phyloP scores from a whole-genome alignment of 2,113 vertebrate species.

The Delphinapterus leucas region DNA sequence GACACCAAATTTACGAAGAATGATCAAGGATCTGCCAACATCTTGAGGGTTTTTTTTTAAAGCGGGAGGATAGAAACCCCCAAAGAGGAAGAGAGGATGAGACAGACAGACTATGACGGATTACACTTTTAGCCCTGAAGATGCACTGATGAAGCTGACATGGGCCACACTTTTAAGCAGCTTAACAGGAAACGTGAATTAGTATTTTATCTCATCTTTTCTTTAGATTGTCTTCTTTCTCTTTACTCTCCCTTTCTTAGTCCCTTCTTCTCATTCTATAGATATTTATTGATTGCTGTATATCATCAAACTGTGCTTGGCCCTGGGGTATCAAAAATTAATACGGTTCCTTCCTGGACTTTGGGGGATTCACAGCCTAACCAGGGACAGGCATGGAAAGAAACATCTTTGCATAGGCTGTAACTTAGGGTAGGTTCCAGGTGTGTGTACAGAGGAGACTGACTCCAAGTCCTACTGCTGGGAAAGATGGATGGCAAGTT shows the following conservation, averaged over 20 bases:
- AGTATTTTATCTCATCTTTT: background rate
- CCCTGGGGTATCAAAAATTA: background rate
- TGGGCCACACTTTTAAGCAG: background rate
- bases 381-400: background rate
- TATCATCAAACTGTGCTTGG: background rate
- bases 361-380: background rate
- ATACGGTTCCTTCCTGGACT: background rate
- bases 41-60: background rate
- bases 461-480: background rate
- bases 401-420: background rate
- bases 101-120: background rate
- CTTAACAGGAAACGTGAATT: background rate
- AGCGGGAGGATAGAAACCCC: background rate
- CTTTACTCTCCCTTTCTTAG: background rate
- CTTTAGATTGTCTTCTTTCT: background rate
- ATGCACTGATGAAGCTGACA: background rate
- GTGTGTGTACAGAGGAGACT: accelerated
- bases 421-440: background rate
- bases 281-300: background rate
- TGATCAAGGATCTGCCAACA: background rate
- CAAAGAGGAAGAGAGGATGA: background rate
- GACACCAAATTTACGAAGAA: background rate
- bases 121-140: background rate
- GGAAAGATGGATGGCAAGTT: background rate
- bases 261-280: background rate